Base-by-base conservation (phyloP, 2,113 vertebrate species). In the Ophthalmolycus amberensis region DNA sequence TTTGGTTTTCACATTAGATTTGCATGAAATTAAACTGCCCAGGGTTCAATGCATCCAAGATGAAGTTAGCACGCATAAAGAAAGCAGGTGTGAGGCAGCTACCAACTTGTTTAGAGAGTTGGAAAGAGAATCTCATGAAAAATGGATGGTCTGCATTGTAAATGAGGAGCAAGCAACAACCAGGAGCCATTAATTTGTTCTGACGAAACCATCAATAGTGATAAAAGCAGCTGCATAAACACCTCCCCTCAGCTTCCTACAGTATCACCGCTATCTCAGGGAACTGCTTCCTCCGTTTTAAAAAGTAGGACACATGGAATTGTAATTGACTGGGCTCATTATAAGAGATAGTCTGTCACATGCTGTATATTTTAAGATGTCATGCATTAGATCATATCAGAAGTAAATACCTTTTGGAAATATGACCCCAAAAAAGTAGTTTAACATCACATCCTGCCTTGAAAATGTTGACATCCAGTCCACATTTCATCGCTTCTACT, bases 41-140 rank as follows among this genome's bases (percentile, higher is more conserved):
- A 29, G n/a, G 14, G 5, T 38, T 40, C 15, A 62, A 60, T 14
- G 8, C 56, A 20, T 78, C 44, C 9, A 12, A 62, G 62, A 78
- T 5, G 10, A 27, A 18, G 42, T 59, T 38, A 12, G 34, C 25
- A n/a, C 15, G 63, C 10, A 14, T 14, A 59, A 40, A 42, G 7
- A 34, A 42, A 79, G n/a, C 68, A 88, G 72, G 80, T 80, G 69
- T 50, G 4, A 52, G 18, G 56, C 32, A 22, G 29, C n/a, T 38
- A 25, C 38, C 50, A 69, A 78, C 16, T 4, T 20, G 46, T 78
- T 72, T 20, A 40, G 37, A 46, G 65, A 66, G 32, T 71, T 70
- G 46, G 75, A 85, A 85, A 72, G 80, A 78, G 73, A 64, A 78
- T 59, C 59, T 65, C 79, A 83, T 83, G 74, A 80, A 85, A 83